phyloP scores from a whole-genome alignment of 2,888 invertebrate species.

The Ypsolopha scabrella region DNA sequence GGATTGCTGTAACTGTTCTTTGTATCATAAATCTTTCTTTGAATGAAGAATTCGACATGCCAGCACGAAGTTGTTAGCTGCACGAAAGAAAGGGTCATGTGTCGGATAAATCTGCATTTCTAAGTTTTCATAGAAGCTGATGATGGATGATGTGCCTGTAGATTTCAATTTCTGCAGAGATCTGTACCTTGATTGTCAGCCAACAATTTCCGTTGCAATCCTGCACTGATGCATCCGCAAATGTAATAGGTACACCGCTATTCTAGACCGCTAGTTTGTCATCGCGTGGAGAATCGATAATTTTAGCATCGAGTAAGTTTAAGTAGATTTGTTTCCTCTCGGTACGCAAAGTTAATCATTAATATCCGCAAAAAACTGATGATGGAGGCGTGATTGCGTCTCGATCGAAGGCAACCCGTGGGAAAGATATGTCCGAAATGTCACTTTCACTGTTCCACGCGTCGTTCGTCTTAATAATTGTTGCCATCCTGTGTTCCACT shows the following conservation, averaged over 20 bases:
- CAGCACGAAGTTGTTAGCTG: no score
- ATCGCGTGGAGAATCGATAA: constrained; percentile 32
- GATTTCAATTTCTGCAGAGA: no score
- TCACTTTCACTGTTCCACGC: constrained; percentile 44
- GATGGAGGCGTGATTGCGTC: constrained; percentile 42
- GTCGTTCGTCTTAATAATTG: constrained; percentile 5
- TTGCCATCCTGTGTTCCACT: not conserved
- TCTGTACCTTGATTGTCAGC: no score
- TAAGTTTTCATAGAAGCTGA: no score
- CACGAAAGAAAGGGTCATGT: no score
- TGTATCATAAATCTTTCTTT: not conserved
- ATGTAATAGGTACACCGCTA: not conserved
- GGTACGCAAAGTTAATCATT: not conserved
- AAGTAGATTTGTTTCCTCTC: no score
- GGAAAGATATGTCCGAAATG: constrained; percentile 61
- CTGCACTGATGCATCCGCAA: not conserved
- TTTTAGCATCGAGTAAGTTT: constrained; percentile 10
- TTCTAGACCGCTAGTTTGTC: constrained; percentile 22
- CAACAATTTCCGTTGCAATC: no score
- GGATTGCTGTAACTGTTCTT: constrained; percentile 7
- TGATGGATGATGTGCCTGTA: no score
- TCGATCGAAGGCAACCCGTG: constrained; percentile 33
- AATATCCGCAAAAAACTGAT: constrained; percentile 32
- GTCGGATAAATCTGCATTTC: no score
- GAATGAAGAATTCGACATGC: no score